Percentiles rank a stretch among this genome's conserved stretches.
Evolutionary conservation across 2,888 invertebrate genomes (phyloP).

Genomic region (Tetragnatha montana): DNA sequence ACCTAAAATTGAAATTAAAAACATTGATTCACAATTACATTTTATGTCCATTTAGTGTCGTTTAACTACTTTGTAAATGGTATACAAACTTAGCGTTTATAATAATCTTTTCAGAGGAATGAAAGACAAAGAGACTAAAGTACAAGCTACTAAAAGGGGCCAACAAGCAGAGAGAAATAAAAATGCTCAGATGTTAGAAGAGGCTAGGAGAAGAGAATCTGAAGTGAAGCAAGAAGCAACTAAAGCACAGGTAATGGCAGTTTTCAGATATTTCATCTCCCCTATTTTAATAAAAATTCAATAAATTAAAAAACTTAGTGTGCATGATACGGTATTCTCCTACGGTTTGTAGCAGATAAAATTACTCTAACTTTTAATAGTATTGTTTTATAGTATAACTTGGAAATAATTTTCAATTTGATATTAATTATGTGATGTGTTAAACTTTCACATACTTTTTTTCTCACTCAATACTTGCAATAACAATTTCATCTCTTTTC

Average conservation of each 20-base stretch:
- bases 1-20: neutral
- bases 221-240: conserved; percentile 67
- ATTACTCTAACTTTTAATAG: too few relatives aligned
- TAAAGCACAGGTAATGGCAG: conserved; percentile 62
- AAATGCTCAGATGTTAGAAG: conserved; percentile 73
- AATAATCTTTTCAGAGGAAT: conserved; percentile 31
- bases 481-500: neutral
- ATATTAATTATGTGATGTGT: neutral
- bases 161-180: conserved; percentile 69
- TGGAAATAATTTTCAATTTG: neutral
- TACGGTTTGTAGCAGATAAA: too few relatives aligned
- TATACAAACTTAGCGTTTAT: neutral
- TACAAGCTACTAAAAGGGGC: conserved; percentile 64
- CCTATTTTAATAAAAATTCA: too few relatives aligned
- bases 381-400: too few relatives aligned
- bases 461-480: neutral
- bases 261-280: too few relatives aligned
- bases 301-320: too few relatives aligned
- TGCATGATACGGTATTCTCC: too few relatives aligned
- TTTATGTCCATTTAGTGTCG: neutral
- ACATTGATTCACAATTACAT: too few relatives aligned
- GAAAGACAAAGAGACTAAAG: conserved; percentile 65
- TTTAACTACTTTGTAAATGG: neutral
- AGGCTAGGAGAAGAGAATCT: conserved; percentile 71
- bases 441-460: neutral